Evolutionary conservation across 2,888 invertebrate genomes (phyloP).

Genomic region (Acholoe squamosa): DNA sequence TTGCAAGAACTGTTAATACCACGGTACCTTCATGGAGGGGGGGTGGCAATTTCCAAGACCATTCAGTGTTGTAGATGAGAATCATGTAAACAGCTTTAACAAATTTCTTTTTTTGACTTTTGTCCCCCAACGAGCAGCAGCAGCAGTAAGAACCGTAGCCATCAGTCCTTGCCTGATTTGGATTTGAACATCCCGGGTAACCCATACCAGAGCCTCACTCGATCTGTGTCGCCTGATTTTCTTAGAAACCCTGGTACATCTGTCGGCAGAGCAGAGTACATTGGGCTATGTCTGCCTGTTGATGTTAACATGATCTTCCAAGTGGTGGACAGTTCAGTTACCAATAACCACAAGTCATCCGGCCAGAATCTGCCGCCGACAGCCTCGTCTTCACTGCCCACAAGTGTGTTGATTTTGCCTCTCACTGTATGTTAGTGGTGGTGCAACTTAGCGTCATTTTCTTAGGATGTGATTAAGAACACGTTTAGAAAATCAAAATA

Average conservation of each 20-base stretch:
- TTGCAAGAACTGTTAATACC: too few species aligned
- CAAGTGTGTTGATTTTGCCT: neutral
- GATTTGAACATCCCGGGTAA: constrained; percentile 67
- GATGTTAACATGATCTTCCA: constrained; percentile 87
- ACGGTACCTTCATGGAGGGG: too few species aligned
- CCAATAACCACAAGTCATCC: constrained; percentile 13
- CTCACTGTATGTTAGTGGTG: too few species aligned
- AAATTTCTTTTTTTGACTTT: too few species aligned
- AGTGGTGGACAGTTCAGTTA: constrained; percentile 39
- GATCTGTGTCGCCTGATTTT: constrained; percentile 68
- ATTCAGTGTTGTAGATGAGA: too few species aligned
- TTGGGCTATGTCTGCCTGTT: constrained; percentile 90
- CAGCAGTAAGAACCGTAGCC: constrained; percentile 18
- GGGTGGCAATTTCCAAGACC: too few species aligned
- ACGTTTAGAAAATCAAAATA: too few species aligned
- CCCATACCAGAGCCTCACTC: constrained; percentile 71
- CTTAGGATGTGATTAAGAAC: too few species aligned
- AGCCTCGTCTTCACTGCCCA: neutral
- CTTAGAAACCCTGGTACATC: neutral
- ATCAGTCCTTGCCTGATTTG: constrained; percentile 73
- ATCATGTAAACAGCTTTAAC: too few species aligned
- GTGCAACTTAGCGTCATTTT: too few species aligned
- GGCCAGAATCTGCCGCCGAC: neutral
- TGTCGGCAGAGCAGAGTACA: constrained; percentile 76
- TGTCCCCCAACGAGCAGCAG: neutral